phyloP scores from a whole-genome alignment of 1,140 invertebrate genomes.

The Penaeus chinensis region DNA sequence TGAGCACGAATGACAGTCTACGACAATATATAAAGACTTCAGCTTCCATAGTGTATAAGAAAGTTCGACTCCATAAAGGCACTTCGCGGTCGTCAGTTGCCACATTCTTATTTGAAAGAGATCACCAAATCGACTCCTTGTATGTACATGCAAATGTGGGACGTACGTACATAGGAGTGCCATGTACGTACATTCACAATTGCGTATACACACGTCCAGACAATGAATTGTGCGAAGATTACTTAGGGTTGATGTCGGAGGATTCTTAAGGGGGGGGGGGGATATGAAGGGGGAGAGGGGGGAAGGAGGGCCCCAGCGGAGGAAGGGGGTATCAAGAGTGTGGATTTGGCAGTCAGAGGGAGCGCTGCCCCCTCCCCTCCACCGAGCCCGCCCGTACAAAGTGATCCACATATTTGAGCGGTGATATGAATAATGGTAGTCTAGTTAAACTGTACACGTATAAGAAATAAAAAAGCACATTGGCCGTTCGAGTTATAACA shows the following conservation, averaged over 20 bases:
- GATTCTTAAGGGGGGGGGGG: no score
- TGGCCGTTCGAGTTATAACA: conserved; percentile 23
- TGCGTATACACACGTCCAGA: not conserved
- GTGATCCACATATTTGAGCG: conserved; percentile 10
- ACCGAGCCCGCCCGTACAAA: not conserved
- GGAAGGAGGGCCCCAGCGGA: not conserved
- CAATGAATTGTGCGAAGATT: conserved; percentile 27
- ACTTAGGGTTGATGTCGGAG: not conserved
- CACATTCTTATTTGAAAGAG: no score
- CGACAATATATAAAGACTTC: no score
- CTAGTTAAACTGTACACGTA: conserved; percentile 3
- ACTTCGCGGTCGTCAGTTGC: no score
- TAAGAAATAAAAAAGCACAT: conserved; percentile 6
- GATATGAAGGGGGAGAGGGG: not conserved
- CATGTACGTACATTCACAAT: not conserved
- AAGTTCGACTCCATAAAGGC: no score
- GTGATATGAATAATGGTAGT: conserved; percentile 22
- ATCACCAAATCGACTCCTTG: no score
- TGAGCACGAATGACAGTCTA: no score
- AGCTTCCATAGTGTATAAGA: no score
- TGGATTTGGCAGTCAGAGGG: no score
- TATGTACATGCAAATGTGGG: no score
- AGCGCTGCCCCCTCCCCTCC: not conserved
- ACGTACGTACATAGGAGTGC: not conserved
- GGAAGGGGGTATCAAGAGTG: no score